A percentile compares a stretch with the other conserved stretches of the same genome.
phyloP scores from a whole-genome alignment of 2,888 invertebrate genomes.

The Leucophenga maculata region DNA sequence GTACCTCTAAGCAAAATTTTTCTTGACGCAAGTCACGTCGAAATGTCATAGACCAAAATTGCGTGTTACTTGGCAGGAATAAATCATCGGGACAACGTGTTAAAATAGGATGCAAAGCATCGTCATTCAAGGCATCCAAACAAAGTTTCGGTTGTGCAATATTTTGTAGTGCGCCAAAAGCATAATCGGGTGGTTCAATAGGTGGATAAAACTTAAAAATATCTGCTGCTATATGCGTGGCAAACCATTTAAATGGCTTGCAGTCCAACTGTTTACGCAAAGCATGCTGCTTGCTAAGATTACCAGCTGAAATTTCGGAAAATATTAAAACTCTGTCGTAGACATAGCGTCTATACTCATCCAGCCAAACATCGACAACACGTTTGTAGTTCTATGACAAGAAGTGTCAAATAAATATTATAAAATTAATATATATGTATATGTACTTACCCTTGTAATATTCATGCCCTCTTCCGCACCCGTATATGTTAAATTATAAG shows the following conservation, averaged over 20 bases:
- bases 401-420: not conserved
- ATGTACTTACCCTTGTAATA: slow-evolving; percentile 45
- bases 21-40: slow-evolving; percentile 71
- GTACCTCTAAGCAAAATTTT: slow-evolving; percentile 86
- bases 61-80: slow-evolving; percentile 54
- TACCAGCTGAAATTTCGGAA: slow-evolving; percentile 84
- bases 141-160: slow-evolving; percentile 78
- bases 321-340: slow-evolving; percentile 84
- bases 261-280: slow-evolving; percentile 83
- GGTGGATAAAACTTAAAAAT: slow-evolving; percentile 90
- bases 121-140: slow-evolving; percentile 77
- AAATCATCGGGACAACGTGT: slow-evolving; percentile 57
- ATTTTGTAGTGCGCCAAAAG: slow-evolving; percentile 83
- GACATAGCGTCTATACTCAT: slow-evolving; percentile 91
- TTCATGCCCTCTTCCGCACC: slow-evolving; percentile 19
- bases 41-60: slow-evolving; percentile 64
- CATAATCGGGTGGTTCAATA: slow-evolving; percentile 86
- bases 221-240: slow-evolving; percentile 92
- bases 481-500: slow-evolving; percentile 78
- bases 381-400: slow-evolving; percentile 84
- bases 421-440: too few species aligned
- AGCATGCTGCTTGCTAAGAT: slow-evolving; percentile 83
- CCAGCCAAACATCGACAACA: slow-evolving; percentile 98
- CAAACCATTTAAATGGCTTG: slow-evolving; percentile 95
- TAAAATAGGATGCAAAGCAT: slow-evolving; percentile 41